Evolutionary conservation across 1,140 invertebrate species (phyloP), one percentile per base, ranked within the genome.

Genomic region (Drosophila melanica): DNA sequence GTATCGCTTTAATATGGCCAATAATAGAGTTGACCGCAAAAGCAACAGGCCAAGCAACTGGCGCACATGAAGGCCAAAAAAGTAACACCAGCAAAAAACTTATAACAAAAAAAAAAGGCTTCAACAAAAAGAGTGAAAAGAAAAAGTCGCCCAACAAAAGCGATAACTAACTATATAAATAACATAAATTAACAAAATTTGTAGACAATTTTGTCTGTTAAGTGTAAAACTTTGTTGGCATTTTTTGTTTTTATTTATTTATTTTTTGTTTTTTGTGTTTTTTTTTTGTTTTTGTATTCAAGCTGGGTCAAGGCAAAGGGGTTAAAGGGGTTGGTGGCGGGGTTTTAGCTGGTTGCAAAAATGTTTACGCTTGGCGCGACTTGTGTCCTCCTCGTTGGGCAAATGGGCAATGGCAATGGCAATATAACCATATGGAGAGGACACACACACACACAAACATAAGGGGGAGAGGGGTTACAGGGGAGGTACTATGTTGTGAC

Each of bases 141-240:
- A 10, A 16, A 54, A 41, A 53, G 60, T 41, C 68, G 51, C 30
- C 33, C 47, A 70, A 69, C 72, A 68, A 67, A 81, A 87, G 71
- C 82, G 60, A 86, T 86, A 87, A 87, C 82, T 87, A 87, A 86
- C 81, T 79, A 86, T 87, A 87, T 86, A 86, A 86, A 86, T 86
- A 89, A 87, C 79, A 87, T 87, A 82, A 87, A 87, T 87, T 87
- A 87, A 87, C 82, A 73, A 82, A 89, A 87, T 87, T 87, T 87
- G 84, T 87, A 89, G 84, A 89, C 82, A 87, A 87, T 87, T 87
- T 86, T 79, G 75, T 82, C 76, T 71, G 79, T 64, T 87, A 89
- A 87, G 84, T 89, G 84, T 87, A 79, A 87, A 86, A 86, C 74
- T 86, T 86, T 77, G 69, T 86, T 65, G 27, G 5, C 27, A 27